Conservation (phyloP, 2,888 invertebrate species). For the Eupithecia pulchellata region DNA sequence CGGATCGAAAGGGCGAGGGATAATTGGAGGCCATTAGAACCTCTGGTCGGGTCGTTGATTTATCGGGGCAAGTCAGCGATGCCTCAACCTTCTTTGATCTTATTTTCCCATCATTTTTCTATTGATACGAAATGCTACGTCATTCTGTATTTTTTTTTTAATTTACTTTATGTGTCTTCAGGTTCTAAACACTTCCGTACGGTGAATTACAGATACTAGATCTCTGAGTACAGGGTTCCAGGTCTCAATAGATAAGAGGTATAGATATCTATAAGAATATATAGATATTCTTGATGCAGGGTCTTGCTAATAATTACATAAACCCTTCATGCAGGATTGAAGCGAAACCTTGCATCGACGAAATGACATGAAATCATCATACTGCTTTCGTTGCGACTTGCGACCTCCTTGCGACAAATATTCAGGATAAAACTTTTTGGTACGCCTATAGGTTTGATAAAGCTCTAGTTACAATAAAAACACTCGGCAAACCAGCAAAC, state of each 20-base stretch:
- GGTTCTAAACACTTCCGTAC: neutral
- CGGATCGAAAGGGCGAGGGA: slow-evolving; percentile 39
- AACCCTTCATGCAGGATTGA: too few relatives aligned
- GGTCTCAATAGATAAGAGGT: too few relatives aligned
- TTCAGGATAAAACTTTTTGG: neutral
- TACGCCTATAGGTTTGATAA: neutral
- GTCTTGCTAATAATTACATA: too few relatives aligned
- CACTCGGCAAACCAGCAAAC: neutral
- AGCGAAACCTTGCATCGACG: too few relatives aligned
- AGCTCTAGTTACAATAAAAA: neutral
- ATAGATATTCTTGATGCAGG: neutral
- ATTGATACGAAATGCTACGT: slow-evolving; percentile 2
- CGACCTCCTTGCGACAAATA: too few relatives aligned
- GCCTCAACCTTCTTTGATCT: slow-evolving; percentile 24
- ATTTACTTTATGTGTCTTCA: neutral
- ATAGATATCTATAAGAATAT: neutral
- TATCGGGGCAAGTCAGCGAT: slow-evolving; percentile 28
- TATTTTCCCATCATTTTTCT: slow-evolving; percentile 11
- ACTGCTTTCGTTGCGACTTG: too few relatives aligned
- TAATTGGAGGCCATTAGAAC: slow-evolving; percentile 44
- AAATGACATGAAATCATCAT: too few relatives aligned
- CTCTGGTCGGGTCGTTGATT: slow-evolving; percentile 42
- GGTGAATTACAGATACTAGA: too few relatives aligned
- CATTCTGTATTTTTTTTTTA: neutral
- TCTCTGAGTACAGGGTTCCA: too few relatives aligned